These are phyloP conservation scores for Apamea sordens DNA, from an alignment of 2,888 invertebrate genomes.

Conservation along the genomic window DNA sequence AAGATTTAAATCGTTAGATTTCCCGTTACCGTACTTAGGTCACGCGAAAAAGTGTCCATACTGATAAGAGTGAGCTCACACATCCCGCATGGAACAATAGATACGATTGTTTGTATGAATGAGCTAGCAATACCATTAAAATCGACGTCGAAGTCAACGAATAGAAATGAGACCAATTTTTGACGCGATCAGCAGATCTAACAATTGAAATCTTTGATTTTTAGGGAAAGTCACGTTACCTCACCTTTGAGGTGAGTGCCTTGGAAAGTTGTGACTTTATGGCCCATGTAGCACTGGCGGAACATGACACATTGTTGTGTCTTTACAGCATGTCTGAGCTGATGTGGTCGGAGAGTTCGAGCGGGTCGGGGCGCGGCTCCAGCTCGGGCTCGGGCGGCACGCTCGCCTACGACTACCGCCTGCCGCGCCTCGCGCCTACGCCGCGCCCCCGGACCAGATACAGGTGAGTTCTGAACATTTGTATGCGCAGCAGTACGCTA, in stretches of 20 bases:
- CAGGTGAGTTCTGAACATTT: constrained; percentile 72
- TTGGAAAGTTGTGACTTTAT: neutral
- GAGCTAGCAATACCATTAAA: neutral
- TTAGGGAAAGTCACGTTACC: neutral
- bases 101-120: neutral
- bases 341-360: constrained; percentile 88
- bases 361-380: constrained; percentile 87
- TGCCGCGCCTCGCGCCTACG: constrained; percentile 36
- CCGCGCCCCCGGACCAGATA: constrained; percentile 82
- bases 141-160: neutral
- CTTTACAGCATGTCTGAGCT: constrained; percentile 81
- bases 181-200: neutral
- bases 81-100: neutral
- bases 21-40: neutral
- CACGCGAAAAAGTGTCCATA: neutral
- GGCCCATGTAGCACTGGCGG: too few relatives aligned
- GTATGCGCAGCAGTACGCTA: neutral
- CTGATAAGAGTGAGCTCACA: neutral
- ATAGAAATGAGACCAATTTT: neutral
- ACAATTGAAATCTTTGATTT: neutral
- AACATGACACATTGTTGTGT: neutral
- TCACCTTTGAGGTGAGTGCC: neutral
- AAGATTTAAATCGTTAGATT: neutral
- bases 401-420: constrained; percentile 54
- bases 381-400: constrained; percentile 79